phyloP scores from a whole-genome alignment of 2,113 vertebrate genomes.

The Bos indicus region DNA sequence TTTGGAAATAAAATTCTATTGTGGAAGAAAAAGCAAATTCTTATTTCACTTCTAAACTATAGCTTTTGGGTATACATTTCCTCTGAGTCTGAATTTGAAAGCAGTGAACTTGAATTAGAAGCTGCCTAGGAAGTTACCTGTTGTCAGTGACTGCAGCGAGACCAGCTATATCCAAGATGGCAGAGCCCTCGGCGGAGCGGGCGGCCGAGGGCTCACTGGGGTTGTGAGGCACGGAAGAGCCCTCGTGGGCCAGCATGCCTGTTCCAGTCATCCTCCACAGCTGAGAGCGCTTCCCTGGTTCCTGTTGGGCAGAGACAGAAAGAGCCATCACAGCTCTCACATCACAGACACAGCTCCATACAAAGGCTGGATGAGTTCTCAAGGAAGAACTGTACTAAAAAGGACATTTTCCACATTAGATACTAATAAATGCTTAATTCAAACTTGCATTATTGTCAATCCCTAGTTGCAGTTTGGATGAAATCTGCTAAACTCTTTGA shows the following conservation, averaged over 20 bases:
- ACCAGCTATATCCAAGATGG: constrained; percentile 95
- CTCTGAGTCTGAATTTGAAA: not conserved
- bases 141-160: constrained; percentile 96
- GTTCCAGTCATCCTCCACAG: constrained; percentile 93
- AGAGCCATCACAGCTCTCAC: not conserved
- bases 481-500: not conserved
- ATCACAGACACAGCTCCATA: not conserved
- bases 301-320: constrained; percentile 76
- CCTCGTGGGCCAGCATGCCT: constrained; percentile 96
- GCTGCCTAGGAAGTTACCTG: constrained; percentile 79
- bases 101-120: not conserved
- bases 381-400: not conserved
- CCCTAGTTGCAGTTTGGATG: not conserved
- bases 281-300: constrained; percentile 97
- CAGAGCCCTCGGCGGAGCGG: constrained; percentile 84
- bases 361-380: not conserved
- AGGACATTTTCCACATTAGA: not conserved
- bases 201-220: constrained; percentile 87
- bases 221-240: constrained; percentile 94
- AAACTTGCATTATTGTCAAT: not conserved
- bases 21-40: not conserved
- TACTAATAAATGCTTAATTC: not conserved
- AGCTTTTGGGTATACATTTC: not conserved
- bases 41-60: not conserved
- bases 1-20: not conserved